phyloP scores from a whole-genome alignment of 2,888 invertebrate genomes.

The Philhelius pedissequus region DNA sequence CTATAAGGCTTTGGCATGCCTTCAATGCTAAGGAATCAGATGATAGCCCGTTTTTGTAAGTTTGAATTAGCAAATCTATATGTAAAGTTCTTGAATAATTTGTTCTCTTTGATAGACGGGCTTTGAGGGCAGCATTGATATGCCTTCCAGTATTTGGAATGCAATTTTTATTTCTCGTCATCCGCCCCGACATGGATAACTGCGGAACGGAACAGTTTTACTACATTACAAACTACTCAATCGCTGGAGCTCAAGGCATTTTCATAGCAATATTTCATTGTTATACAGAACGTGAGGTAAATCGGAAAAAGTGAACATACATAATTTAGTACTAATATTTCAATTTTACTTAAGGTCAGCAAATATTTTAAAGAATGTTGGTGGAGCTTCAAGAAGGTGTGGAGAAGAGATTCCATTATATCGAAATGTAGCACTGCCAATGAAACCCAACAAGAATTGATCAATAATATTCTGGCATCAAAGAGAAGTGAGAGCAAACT shows the following conservation, averaged over 20 bases:
- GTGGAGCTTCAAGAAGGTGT: constrained; percentile 2
- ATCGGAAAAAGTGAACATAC: background rate
- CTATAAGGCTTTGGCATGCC: constrained; percentile 83
- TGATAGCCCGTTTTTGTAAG: constrained; percentile 63
- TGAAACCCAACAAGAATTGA: constrained; percentile 30
- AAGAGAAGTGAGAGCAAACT: constrained; percentile 20
- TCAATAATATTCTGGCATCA: background rate
- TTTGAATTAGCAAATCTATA: background rate
- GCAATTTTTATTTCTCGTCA: constrained; percentile 83
- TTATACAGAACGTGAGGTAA: constrained; percentile 84
- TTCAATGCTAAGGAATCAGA: constrained; percentile 74
- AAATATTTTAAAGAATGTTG: constrained; percentile 37
- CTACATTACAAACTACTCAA: constrained; percentile 81
- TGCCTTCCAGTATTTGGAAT: constrained; percentile 86
- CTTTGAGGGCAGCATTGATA: constrained; percentile 84
- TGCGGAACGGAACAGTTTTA: constrained; percentile 81
- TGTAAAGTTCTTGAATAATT: background rate
- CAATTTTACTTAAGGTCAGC: constrained; percentile 21
- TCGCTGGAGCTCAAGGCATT: constrained; percentile 83
- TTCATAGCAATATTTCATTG: constrained; percentile 84
- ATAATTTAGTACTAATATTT: background rate
- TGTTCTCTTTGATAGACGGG: constrained; percentile 79
- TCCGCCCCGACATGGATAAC: constrained; percentile 80
- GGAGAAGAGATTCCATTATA: constrained; percentile 3
- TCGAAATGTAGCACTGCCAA: constrained; percentile 7